Evolutionary conservation across 2,888 invertebrate species (phyloP).

Genomic region (Mellilla xanthometata): DNA sequence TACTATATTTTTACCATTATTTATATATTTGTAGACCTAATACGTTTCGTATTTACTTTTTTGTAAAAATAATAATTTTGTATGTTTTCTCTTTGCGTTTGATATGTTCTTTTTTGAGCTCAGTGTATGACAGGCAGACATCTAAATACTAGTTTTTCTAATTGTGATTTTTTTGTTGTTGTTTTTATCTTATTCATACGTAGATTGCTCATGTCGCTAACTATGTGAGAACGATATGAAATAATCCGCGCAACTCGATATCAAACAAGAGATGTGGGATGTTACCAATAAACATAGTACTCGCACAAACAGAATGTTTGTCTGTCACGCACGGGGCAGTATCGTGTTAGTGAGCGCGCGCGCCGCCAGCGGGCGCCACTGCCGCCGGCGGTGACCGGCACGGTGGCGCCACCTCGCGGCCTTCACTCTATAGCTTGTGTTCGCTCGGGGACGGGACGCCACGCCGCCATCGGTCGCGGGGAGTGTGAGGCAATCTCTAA

Average conservation of each 20-base stretch:
- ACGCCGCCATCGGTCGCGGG: background rate
- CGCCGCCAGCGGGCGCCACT: too few species aligned
- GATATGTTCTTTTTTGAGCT: background rate
- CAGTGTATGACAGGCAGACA: background rate
- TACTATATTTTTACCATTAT: conserved; percentile 44
- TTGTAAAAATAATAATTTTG: conserved; percentile 1
- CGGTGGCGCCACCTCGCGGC: too few species aligned
- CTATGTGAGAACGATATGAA: background rate
- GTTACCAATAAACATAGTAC: too few species aligned
- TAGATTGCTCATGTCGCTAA: background rate
- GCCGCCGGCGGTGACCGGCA: too few species aligned
- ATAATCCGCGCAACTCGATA: background rate
- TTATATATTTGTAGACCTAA: conserved; percentile 43
- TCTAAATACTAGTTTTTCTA: background rate
- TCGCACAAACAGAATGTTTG: too few species aligned
- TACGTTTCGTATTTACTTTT: background rate
- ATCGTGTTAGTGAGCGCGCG: too few species aligned
- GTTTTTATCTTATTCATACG: background rate
- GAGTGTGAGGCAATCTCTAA: too few species aligned
- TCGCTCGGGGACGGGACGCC: background rate
- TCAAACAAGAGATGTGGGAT: too few species aligned
- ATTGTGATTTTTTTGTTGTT: background rate
- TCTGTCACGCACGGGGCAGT: too few species aligned
- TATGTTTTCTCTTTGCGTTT: conserved; percentile 2
- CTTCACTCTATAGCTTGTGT: too few species aligned